Evolutionary conservation across 1,140 invertebrate genomes (phyloP).

Genomic region (Zaprionus taronus): DNA sequence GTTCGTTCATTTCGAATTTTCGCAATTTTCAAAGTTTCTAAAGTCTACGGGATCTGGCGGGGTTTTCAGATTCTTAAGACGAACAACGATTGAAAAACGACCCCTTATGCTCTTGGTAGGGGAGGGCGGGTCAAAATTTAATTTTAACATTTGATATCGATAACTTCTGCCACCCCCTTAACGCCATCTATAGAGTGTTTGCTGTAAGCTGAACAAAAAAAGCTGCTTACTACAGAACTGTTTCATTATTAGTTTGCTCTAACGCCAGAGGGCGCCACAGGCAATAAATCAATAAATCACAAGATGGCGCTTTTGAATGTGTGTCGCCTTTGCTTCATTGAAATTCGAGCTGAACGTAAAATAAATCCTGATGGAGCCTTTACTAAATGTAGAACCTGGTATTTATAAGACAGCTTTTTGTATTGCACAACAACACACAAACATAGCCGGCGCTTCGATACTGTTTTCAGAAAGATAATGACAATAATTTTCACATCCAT

Average conservation of each 20-base stretch:
- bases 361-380: neutral
- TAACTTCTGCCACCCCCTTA: neutral
- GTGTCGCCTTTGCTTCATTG: neutral
- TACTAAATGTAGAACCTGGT: neutral
- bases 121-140: neutral
- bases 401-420: neutral
- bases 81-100: no score
- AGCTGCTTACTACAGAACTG: neutral
- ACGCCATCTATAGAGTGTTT: slow-evolving; percentile 12
- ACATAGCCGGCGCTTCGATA: no score
- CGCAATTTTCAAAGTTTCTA: no score
- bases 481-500: no score
- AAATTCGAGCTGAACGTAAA: neutral
- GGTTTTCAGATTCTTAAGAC: no score
- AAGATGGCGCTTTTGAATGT: slow-evolving; percentile 12
- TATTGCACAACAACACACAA: no score
- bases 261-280: slow-evolving; percentile 1
- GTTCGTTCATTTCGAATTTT: no score
- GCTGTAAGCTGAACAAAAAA: neutral
- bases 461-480: no score
- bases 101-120: no score
- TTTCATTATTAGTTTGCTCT: neutral
- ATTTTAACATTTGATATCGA: neutral
- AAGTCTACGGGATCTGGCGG: no score
- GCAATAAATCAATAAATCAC: neutral